Evolutionary conservation across 2,888 invertebrate genomes (phyloP), one percentile per base, ranked within the genome.

Genomic region (Drosophila neoperkinsi): DNA sequence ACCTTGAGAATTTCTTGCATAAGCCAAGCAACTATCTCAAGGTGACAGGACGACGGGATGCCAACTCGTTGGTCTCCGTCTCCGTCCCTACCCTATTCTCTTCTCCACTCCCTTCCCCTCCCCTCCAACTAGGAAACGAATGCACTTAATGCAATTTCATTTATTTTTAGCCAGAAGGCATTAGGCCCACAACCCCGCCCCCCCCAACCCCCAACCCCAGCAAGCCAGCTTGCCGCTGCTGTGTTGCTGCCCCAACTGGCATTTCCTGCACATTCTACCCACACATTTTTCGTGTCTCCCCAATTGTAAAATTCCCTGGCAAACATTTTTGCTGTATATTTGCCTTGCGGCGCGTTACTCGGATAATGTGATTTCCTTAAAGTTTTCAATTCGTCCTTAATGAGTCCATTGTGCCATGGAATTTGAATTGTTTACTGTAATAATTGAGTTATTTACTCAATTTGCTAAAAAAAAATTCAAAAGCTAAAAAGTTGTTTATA

Each of bases 71-170:
- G 6, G 34, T 13, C 33, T 13, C 33, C 33, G 25, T 10, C 21
- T 13, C 21, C 21, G 28, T 53, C 10, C 16, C 30, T 9, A 1
- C 13, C 28, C 28, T 25, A 30, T 11, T 5, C 34, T 18, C 3
- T 0, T 1, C 1, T 1, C 28, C 31, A 13, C 34, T 21, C 21
- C 25, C 50, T n/a, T 10, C n/a, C 7, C 9, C 53, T 5, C 16
- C 25, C 4, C 36, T 9, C 9, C 21, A 11, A 6, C 33, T 46
- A 21, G 10, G 18, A n/a, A 68, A 52, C 68, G 52, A 67, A 68
- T 79, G 80, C 82, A 75, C 71, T 79, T 84, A 82, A 77, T 83
- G 82, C 82, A 71, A 82, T 84, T 84, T 61, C 68, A 60, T 55
- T 72, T 74, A 66, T 69, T 83, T 62, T 62, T 60, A 63, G 61